phyloP scores from a whole-genome alignment of 2,113 vertebrate species.

The Cynopterus brachyotis region DNA sequence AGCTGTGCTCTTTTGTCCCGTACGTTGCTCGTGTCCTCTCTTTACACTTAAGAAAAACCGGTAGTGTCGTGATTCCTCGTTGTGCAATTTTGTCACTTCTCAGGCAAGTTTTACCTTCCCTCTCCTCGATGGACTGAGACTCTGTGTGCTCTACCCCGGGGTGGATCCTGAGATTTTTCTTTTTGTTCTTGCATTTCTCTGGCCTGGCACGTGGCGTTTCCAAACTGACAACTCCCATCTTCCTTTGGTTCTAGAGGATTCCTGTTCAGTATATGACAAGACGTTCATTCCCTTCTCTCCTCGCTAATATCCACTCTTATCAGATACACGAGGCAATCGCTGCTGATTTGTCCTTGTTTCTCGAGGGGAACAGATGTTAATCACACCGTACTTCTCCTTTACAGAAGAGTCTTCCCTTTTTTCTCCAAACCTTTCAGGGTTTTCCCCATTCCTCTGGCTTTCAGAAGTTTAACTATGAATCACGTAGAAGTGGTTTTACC shows the following conservation, averaged over 20 bases:
- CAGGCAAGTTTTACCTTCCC: no score
- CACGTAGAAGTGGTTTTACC: neutral
- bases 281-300: neutral
- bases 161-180: neutral
- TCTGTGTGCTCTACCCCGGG: accelerated
- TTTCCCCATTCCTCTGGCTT: neutral
- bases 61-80: neutral
- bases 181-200: neutral
- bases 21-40: no score
- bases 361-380: neutral
- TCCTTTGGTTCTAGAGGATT: neutral
- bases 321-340: neutral
- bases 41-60: neutral
- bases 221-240: neutral
- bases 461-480: neutral
- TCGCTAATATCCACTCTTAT: no score
- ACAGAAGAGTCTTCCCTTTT: neutral
- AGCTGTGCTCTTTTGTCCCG: neutral
- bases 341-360: neutral
- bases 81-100: no score
- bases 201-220: neutral
- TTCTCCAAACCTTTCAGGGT: neutral
- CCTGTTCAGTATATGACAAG: neutral
- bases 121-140: neutral
- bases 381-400: neutral